phyloP scores from a whole-genome alignment of 1,140 invertebrate genomes.

The Belonocnema kinseyi region DNA sequence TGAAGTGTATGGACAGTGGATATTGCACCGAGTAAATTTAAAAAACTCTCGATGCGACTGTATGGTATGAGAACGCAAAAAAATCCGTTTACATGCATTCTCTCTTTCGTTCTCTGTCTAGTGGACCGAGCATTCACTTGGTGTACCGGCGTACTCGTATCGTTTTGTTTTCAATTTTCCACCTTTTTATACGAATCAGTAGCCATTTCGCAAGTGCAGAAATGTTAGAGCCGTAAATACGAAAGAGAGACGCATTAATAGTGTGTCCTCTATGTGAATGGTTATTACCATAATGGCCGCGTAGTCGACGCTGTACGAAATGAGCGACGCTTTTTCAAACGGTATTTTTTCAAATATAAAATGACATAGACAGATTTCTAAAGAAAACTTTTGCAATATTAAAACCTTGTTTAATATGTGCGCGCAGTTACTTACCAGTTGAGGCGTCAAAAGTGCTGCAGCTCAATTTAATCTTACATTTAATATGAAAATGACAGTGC shows the following conservation, averaged over 20 bases:
- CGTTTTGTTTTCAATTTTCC: slow-evolving; percentile 53
- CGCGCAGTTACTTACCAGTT: no score
- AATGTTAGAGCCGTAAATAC: slow-evolving; percentile 37
- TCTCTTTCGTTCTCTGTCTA: slow-evolving; percentile 29
- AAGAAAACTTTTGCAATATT: neutral
- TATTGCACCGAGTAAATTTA: slow-evolving; percentile 27
- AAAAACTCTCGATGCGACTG: slow-evolving; percentile 17
- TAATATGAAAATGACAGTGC: no score
- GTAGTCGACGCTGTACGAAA: slow-evolving; percentile 25
- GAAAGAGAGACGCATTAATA: slow-evolving; percentile 14
- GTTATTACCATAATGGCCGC: slow-evolving; percentile 44
- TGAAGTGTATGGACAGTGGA: slow-evolving; percentile 24
- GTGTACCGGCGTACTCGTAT: slow-evolving; percentile 31
- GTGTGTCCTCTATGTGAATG: slow-evolving; percentile 32
- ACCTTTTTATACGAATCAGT: slow-evolving; percentile 41
- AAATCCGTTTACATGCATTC: slow-evolving; percentile 21
- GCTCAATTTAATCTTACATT: no score
- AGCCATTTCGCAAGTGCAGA: slow-evolving; percentile 17
- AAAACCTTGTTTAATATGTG: no score
- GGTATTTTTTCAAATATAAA: neutral
- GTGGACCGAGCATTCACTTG: slow-evolving; percentile 6
- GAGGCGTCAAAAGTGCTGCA: no score
- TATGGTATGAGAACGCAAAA: slow-evolving; percentile 26
- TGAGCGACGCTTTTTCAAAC: neutral
- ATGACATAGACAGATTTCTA: neutral